Base-by-base conservation (phyloP, 2,113 vertebrate species). In the Embiotoca jacksoni region DNA sequence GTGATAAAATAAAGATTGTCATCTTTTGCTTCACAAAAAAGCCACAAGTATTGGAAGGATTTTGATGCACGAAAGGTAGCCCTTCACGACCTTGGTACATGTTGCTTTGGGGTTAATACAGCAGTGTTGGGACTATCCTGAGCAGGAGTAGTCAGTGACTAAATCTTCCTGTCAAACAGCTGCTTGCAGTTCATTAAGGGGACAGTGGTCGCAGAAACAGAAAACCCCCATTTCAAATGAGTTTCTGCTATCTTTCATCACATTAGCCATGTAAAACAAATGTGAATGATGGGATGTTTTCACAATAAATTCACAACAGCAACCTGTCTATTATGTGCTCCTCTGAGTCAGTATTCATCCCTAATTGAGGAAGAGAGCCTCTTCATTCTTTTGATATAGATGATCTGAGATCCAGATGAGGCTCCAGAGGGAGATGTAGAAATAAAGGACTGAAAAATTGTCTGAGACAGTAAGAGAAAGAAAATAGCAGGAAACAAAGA, bases 341-440 rank as follows among this genome's bases (percentile, higher is more conserved):
- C 13, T 41, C 53, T 50, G 33, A 77, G 39, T 77, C 53, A 52
- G 68, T 67, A 31, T 75, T 55, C 53, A 58, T 30, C 69, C n/a
- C 60, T 75, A 85, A 89, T 33, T 64, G 65, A 76, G 31, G 55
- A 53, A 80, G 52, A 81, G 64, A 72, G 68, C 37, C 59, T 66
- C 33, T 47, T 69, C 4, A 62, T 52, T 85, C 72, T 84, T 80
- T 86, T 78, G 56, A 84, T 69, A 47, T 36, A 31, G 55, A 75
- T 37, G 33, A 75, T 84, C n/a, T 72, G 69, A 76, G 53, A 75
- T 54, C 46, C 59, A 69, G 61, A 74, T 62, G 56, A 75, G 59
- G 56, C 63, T 72, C 50, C n/a, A 32, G 4, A 67, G 50, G 68
- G 52, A 81, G 52, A 72, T n/a, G 32, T 37, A 8, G 15, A 70